phyloP scores from a whole-genome alignment of 37 sponge, comb jelly and placozoan species.

The Cliona cf. orientalis region DNA sequence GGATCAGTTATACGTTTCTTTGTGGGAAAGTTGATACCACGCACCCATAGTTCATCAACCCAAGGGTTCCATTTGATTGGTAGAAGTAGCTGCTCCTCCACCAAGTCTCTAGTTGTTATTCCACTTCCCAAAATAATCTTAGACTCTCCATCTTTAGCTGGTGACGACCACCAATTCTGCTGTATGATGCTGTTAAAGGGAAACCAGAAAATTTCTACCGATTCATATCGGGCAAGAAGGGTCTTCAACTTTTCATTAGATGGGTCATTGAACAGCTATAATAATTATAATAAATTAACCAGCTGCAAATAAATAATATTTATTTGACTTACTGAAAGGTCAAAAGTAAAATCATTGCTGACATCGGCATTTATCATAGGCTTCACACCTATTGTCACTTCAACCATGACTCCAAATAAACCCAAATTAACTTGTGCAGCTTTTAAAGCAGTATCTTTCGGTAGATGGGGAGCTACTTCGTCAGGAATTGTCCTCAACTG shows the following conservation, averaged over 20 bases:
- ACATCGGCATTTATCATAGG: slow-evolving; percentile 4
- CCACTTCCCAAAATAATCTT: neutral
- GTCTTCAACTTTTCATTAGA: neutral
- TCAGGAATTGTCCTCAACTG: neutral
- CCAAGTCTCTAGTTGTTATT: neutral
- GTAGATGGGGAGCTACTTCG: no score
- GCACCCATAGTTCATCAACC: slow-evolving; percentile 9
- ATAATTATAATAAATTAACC: neutral
- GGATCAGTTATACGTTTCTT: no score
- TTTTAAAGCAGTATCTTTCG: neutral
- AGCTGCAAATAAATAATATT: neutral
- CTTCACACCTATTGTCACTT: slow-evolving; percentile 18
- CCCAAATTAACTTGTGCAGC: slow-evolving; percentile 7
- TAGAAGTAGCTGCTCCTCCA: neutral
- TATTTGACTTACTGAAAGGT: neutral
- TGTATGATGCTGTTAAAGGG: neutral
- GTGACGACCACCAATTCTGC: neutral
- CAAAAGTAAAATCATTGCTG: neutral
- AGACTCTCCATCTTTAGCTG: neutral
- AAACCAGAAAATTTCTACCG: neutral
- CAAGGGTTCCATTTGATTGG: neutral
- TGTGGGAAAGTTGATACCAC: neutral
- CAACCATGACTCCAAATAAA: slow-evolving; percentile 37
- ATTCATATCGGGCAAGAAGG: neutral
- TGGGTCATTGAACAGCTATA: neutral